Percentiles rank a stretch among this genome's conserved stretches.
Conservation (phyloP, 2,113 vertebrate genomes). For the Agapornis roseicollis region DNA sequence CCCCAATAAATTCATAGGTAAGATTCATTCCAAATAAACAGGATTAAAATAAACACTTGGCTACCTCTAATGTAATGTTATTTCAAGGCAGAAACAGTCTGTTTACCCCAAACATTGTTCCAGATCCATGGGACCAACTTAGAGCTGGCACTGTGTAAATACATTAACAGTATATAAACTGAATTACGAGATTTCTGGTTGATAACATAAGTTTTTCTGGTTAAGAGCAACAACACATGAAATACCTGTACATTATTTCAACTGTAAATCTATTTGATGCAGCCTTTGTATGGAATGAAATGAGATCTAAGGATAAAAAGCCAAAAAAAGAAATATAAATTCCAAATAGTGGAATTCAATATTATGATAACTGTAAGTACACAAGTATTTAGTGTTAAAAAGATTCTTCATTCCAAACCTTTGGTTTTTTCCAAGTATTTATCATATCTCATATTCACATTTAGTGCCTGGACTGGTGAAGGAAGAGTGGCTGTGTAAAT, state of each 20-base stretch:
- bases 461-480: not conserved
- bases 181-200: not conserved
- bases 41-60: not conserved
- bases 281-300: not conserved
- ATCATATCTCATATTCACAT: not conserved
- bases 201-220: not conserved
- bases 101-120: not conserved
- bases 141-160: not conserved
- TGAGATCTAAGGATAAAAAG: not conserved
- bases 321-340: not conserved
- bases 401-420: not conserved
- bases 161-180: not conserved
- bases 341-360: not conserved
- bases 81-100: not conserved
- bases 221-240: not conserved
- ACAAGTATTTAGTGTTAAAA: not conserved
- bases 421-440: not conserved
- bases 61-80: not conserved
- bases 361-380: not conserved
- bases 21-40: not conserved
- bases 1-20: not conserved
- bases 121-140: not conserved
- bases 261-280: not conserved
- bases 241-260: not conserved
- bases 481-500: not conserved